Conservation (phyloP, 2,113 vertebrate genomes). For the Aegotheles bennettii region DNA sequence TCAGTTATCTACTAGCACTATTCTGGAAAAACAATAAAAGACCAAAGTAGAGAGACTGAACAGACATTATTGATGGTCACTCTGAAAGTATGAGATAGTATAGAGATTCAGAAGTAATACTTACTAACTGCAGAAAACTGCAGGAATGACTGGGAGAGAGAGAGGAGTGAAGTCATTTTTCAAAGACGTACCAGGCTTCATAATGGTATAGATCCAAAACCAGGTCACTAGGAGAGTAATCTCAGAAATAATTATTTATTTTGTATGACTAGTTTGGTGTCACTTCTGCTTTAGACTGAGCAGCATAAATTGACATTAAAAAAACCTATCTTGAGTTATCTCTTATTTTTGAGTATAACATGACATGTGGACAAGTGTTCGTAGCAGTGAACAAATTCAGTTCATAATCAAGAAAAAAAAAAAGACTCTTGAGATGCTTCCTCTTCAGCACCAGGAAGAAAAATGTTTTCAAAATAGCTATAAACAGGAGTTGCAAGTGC, state of each 20-base stretch:
- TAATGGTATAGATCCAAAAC: background rate
- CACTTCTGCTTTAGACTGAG: background rate
- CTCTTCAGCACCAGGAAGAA: constrained; percentile 15
- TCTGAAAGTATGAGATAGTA: background rate
- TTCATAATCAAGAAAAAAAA: background rate
- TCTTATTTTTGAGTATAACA: background rate
- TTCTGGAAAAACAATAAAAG: background rate
- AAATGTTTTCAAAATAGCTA: constrained; percentile 51
- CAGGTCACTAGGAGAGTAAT: background rate
- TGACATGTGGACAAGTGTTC: background rate
- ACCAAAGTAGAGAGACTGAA: background rate
- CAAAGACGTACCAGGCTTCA: background rate
- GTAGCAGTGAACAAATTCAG: background rate
- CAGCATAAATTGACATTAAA: background rate
- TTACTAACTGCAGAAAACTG: background rate
- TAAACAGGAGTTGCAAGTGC: constrained; percentile 18
- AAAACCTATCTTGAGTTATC: background rate
- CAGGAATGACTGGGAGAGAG: background rate
- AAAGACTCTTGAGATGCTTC: constrained; percentile 9
- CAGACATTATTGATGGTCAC: background rate
- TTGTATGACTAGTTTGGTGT: background rate
- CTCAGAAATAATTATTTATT: background rate
- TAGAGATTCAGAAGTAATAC: background rate
- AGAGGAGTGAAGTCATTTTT: background rate
- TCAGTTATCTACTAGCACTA: background rate